These are phyloP conservation scores for Plotosus lineatus DNA, from an alignment of 2,113 vertebrate species.

Conservation along the genomic window DNA sequence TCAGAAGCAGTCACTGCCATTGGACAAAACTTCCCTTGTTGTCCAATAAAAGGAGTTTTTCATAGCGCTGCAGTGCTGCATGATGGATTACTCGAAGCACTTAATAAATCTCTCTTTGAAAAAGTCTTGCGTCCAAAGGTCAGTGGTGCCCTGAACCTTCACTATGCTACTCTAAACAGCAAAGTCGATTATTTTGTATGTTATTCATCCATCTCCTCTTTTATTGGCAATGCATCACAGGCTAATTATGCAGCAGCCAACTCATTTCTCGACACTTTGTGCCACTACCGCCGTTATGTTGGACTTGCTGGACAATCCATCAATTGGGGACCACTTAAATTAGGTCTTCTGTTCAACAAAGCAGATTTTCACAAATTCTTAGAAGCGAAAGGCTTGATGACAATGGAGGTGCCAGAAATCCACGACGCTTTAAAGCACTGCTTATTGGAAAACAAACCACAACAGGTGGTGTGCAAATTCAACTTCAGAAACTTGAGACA, in stretches of 20 bases:
- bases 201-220: slow-evolving; percentile 83
- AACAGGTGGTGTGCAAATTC: slow-evolving; percentile 78
- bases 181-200: slow-evolving; percentile 86
- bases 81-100: slow-evolving; percentile 73
- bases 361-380: slow-evolving; percentile 73
- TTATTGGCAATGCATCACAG: slow-evolving; percentile 80
- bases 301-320: slow-evolving; percentile 82
- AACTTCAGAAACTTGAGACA: slow-evolving; percentile 68
- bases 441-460: slow-evolving; percentile 72
- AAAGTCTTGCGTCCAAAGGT: slow-evolving; percentile 83
- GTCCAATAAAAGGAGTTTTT: slow-evolving; percentile 80
- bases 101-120: slow-evolving; percentile 75
- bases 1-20: slow-evolving; percentile 66
- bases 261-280: slow-evolving; percentile 82
- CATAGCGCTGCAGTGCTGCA: slow-evolving; percentile 82
- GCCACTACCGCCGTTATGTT: slow-evolving; percentile 78
- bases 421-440: slow-evolving; percentile 72
- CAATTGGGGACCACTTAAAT: slow-evolving; percentile 85
- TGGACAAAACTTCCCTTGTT: slow-evolving; percentile 62
- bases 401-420: slow-evolving; percentile 74
- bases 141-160: slow-evolving; percentile 81
- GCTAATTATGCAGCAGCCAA: slow-evolving; percentile 88
- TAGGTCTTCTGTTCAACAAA: slow-evolving; percentile 78
- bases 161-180: slow-evolving; percentile 71
- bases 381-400: slow-evolving; percentile 76